These are phyloP conservation scores for Dysidea cf. avara DNA, from an alignment of 37 sponge, comb jelly and placozoan genomes.

Conservation along the genomic window DNA sequence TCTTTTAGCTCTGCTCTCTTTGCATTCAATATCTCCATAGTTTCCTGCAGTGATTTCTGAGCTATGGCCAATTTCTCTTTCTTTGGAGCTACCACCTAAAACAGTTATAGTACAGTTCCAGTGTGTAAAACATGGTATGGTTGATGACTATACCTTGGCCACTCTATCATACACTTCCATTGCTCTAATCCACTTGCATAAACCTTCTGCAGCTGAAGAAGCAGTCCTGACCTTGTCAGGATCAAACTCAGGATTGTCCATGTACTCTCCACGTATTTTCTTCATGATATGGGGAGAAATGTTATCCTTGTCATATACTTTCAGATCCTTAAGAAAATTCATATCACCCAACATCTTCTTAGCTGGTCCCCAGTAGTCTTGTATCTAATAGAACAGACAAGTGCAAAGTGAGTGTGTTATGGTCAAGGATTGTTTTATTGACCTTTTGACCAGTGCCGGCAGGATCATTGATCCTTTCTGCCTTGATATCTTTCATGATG, in stretches of 20 bases:
- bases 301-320: slow-evolving; percentile 95
- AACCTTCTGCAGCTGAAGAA: slow-evolving; percentile 97
- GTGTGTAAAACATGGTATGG: no score
- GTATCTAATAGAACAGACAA: slow-evolving; percentile 63
- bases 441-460: slow-evolving; percentile 77
- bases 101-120: no score
- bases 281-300: slow-evolving; percentile 88
- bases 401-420: background rate
- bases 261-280: slow-evolving; percentile 89
- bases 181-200: slow-evolving; percentile 93
- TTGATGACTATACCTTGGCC: slow-evolving; percentile 66
- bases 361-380: slow-evolving; percentile 99
- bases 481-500: slow-evolving; percentile 97
- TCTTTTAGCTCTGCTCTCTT: slow-evolving; percentile 95
- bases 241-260: slow-evolving; percentile 91
- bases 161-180: slow-evolving; percentile 99
- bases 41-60: slow-evolving; percentile 75
- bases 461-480: slow-evolving; percentile 97
- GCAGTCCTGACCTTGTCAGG: slow-evolving; percentile 93
- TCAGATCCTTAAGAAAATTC: slow-evolving; percentile 85
- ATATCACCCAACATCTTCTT: slow-evolving; percentile 94
- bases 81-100: slow-evolving; percentile 96
- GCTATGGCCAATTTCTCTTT: slow-evolving; percentile 88
- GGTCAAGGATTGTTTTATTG: background rate
- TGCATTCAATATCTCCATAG: slow-evolving; percentile 81